Evolutionary conservation across 92 coral and sea anemone species (phyloP).

Genomic region (Palythoa grandiflora): DNA sequence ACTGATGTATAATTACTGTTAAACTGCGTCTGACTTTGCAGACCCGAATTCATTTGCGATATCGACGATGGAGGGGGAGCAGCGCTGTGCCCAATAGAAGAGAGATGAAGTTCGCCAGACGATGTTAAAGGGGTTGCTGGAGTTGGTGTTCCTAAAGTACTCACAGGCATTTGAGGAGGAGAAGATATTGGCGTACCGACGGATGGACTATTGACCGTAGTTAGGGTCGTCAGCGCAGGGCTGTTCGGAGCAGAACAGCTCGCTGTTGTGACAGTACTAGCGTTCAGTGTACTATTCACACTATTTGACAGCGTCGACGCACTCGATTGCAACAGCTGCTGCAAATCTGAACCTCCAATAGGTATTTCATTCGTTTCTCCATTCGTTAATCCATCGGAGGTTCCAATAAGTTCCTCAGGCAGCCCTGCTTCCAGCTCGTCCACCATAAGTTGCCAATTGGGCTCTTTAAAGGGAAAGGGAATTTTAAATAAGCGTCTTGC

Average conservation of each 20-base stretch:
- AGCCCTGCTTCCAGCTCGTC: conserved; percentile 91
- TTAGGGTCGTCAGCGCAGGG: conserved; percentile 92
- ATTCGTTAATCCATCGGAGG: conserved; percentile 83
- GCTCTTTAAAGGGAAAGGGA: conserved; percentile 90
- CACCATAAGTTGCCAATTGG: conserved; percentile 92
- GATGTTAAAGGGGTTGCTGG: conserved; percentile 96
- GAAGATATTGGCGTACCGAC: conserved; percentile 89
- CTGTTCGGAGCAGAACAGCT: conserved; percentile 94
- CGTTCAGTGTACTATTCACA: conserved; percentile 90
- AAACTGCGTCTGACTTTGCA: conserved; percentile 73
- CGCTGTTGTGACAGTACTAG: conserved; percentile 88
- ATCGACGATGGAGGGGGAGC: conserved; percentile 90
- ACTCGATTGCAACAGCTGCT: conserved; percentile 97
- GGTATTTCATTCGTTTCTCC: conserved; percentile 95
- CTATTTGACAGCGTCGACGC: conserved; percentile 95
- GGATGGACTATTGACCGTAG: conserved; percentile 90
- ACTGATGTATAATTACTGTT: conserved; percentile 75
- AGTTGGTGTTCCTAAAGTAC: conserved; percentile 96
- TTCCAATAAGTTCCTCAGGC: conserved; percentile 94
- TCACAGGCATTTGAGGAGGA: conserved; percentile 96
- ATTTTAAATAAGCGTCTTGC: conserved; percentile 61
- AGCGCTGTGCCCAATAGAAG: conserved; percentile 85
- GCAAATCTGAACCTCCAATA: conserved; percentile 88
- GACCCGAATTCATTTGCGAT: conserved; percentile 90
- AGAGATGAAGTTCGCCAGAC: conserved; percentile 93